Evolutionary conservation across 2,888 invertebrate genomes (phyloP), one percentile per base, ranked within the genome.

Genomic region (Flexamia atlantica): DNA sequence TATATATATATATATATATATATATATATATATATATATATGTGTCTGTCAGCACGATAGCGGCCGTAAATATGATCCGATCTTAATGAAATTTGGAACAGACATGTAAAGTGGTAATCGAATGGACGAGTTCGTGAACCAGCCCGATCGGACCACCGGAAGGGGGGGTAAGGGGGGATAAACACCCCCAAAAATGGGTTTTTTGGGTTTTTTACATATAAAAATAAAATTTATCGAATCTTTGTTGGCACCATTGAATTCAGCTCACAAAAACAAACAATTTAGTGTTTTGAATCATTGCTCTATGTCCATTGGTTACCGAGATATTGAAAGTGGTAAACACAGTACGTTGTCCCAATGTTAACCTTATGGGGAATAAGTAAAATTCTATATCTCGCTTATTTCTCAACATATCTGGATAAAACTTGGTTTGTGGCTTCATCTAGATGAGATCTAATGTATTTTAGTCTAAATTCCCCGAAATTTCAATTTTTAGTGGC

Each of bases 1-100:
- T 57, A 23, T 57, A 57, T 57, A 23, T 57, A 57, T 23, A 57
- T 57, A 57, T 57, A 23, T 57, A 57, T 57, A 57, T 57, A 57
- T 57, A 57, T 57, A 57, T 57, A 57, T 57, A 57, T 57, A 20
- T 57, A 23, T 57, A 23, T 57, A 23, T 57, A 23, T 57, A n/a
- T 57, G 57, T 57, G 57, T 57, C 57, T 23, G 57, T 57, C 0
- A 57, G 23, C 23, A 23, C 57, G 57, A 57, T 57, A 57, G 12
- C 57, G 20, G 23, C 4, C 20, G 20, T 12, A 57, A 57, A 57
- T 23, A 57, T 20, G 57, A 12, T 57, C 23, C 20, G 57, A 57
- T 57, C 23, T n/a, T 23, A n/a, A 57, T 23, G 23, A 57, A 57
- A 57, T 57, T 57, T 57, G 57, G 57, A 23, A 57, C 23, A 57